Percentiles rank a stretch among this genome's conserved stretches.
phyloP scores from a whole-genome alignment of 1,140 invertebrate genomes.

The Venustaconcha ellipsiformis region DNA sequence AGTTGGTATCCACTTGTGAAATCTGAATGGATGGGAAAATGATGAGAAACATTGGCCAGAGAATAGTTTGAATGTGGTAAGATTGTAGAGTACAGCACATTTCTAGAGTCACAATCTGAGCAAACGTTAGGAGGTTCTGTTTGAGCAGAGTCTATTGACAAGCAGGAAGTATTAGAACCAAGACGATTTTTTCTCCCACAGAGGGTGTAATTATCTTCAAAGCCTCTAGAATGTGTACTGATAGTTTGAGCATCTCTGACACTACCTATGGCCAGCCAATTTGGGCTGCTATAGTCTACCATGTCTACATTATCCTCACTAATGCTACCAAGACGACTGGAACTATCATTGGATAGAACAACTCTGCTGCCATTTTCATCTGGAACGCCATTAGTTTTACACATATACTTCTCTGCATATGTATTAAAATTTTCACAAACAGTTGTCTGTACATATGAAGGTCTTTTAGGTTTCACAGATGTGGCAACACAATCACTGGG shows the following conservation, averaged over 20 bases:
- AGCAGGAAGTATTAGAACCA: conserved; percentile 19
- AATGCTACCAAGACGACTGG: too few species aligned
- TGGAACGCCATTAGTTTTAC: conserved; percentile 22
- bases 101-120: conserved; percentile 7
- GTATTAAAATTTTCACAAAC: conserved; percentile 25
- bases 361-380: too few species aligned
- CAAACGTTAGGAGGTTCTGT: conserved; percentile 20
- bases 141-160: conserved; percentile 32
- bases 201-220: too few species aligned
- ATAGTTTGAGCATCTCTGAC: too few species aligned
- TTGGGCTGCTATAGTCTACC: too few species aligned
- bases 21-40: conserved; percentile 1
- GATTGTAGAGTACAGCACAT: conserved; percentile 25
- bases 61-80: conserved; percentile 34
- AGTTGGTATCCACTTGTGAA: background rate
- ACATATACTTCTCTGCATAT: conserved; percentile 21
- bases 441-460: conserved; percentile 30
- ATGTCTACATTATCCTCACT: too few species aligned
- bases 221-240: too few species aligned
- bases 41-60: conserved; percentile 27
- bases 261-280: too few species aligned
- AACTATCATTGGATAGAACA: too few species aligned
- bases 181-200: conserved; percentile 11
- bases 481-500: background rate
- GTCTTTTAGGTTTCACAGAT: conserved; percentile 2